Percentiles rank a stretch among this genome's conserved stretches.
Evolutionary conservation across 2,888 invertebrate genomes (phyloP).

Genomic region (Rhogogaster chlorosoma): DNA sequence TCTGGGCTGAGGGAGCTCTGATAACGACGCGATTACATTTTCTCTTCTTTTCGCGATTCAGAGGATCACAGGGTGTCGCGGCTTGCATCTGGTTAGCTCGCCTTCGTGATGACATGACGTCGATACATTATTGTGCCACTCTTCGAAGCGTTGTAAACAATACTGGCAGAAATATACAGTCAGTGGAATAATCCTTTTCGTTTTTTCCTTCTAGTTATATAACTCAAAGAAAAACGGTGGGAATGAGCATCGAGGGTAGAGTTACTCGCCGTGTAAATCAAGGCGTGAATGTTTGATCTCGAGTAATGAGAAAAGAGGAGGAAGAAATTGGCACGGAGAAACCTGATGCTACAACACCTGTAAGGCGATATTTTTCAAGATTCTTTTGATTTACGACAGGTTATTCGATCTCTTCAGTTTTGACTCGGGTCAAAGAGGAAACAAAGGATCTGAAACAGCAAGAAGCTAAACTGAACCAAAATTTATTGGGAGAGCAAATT

Average conservation of each 20-base stretch:
- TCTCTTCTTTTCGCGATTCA: conserved; percentile 29
- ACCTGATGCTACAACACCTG: conserved; percentile 40
- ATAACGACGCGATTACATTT: conserved; percentile 46
- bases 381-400: conserved; percentile 38
- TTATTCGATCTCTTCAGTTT: conserved; percentile 23
- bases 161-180: neutral
- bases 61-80: conserved; percentile 16
- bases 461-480: neutral
- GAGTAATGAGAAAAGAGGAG: conserved; percentile 35
- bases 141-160: neutral
- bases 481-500: neutral
- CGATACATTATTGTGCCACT: conserved; percentile 30
- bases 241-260: conserved; percentile 21
- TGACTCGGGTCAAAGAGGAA: neutral
- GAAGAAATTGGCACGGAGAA: conserved; percentile 34
- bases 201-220: neutral
- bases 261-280: conserved; percentile 22
- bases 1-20: conserved; percentile 20
- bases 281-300: conserved; percentile 32
- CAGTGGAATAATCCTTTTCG: neutral
- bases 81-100: conserved; percentile 3
- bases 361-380: conserved; percentile 41
- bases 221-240: conserved; percentile 15
- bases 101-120: neutral
- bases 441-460: neutral